These are phyloP conservation scores for Pachycephala philippinensis DNA, from an alignment of 2,113 vertebrate species.

Conservation along the genomic window DNA sequence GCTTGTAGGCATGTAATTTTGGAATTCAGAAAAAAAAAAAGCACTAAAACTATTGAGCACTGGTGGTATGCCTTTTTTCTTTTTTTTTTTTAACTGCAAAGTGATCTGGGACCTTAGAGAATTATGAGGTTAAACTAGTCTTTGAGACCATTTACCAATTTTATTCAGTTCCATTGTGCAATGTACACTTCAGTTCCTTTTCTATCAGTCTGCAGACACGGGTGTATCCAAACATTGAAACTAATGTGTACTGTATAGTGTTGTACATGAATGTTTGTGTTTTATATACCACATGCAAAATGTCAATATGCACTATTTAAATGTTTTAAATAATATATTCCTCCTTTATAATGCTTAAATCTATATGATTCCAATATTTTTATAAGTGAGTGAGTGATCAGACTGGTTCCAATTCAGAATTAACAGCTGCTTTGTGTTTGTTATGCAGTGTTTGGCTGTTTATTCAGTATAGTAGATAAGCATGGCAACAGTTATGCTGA, in stretches of 20 bases:
- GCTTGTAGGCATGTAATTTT: constrained; percentile 63
- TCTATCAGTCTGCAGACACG: constrained; percentile 68
- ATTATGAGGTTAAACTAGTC: constrained; percentile 65
- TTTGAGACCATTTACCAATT: constrained; percentile 64
- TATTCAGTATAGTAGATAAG: constrained; percentile 80
- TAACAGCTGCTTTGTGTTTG: constrained; percentile 77
- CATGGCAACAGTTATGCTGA: constrained; percentile 79
- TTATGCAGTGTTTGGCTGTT: constrained; percentile 79
- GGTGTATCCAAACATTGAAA: constrained; percentile 75
- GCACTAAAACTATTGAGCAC: constrained; percentile 71
- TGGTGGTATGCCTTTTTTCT: constrained; percentile 64
- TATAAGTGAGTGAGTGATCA: constrained; percentile 79
- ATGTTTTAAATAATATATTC: constrained; percentile 88
- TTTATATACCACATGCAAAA: constrained; percentile 83
- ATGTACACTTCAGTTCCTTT: constrained; percentile 72
- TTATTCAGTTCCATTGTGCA: constrained; percentile 69
- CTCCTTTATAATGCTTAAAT: constrained; percentile 85
- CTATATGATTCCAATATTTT: constrained; percentile 85
- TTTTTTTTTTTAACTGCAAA: neutral
- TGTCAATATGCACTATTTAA: constrained; percentile 82
- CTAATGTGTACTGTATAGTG: constrained; percentile 80
- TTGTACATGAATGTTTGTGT: constrained; percentile 82
- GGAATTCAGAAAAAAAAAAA: constrained; percentile 62
- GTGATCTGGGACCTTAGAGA: constrained; percentile 62
- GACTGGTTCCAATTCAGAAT: constrained; percentile 77